Evolutionary conservation across 2,888 invertebrate genomes (phyloP).

Genomic region (Lithophane leautieri): DNA sequence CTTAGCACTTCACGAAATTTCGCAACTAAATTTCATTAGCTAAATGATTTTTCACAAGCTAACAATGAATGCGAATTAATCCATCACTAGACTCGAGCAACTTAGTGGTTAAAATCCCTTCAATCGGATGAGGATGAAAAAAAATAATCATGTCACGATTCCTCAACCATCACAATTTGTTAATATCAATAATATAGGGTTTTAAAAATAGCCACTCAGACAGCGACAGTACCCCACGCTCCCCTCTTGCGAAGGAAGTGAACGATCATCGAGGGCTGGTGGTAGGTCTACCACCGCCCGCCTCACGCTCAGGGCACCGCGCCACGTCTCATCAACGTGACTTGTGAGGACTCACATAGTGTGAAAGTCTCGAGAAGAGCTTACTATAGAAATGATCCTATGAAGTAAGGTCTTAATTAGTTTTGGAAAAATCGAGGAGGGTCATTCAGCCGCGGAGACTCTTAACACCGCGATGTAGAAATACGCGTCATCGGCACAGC

Average conservation of each 20-base stretch:
- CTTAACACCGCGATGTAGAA: conserved; percentile 50
- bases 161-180: too few relatives aligned
- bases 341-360: conserved; percentile 59
- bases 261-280: conserved; percentile 53
- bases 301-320: conserved; percentile 60
- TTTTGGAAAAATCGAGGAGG: background rate
- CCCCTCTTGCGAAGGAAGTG: conserved; percentile 47
- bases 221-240: conserved; percentile 37
- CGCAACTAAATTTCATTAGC: too few relatives aligned
- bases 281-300: conserved; percentile 53
- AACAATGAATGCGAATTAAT: too few relatives aligned
- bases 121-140: too few relatives aligned
- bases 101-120: too few relatives aligned
- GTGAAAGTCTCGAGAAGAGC: conserved; percentile 60
- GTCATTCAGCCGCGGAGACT: conserved; percentile 40
- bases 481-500: conserved; percentile 36
- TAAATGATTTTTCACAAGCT: too few relatives aligned
- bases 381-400: conserved; percentile 58
- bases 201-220: conserved; percentile 19
- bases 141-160: too few relatives aligned
- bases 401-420: conserved; percentile 16
- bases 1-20: too few relatives aligned
- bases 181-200: background rate
- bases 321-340: conserved; percentile 61
- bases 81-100: too few relatives aligned